Base-by-base conservation (phyloP, 2,113 vertebrate genomes). In the Setophaga kirtlandii region DNA sequence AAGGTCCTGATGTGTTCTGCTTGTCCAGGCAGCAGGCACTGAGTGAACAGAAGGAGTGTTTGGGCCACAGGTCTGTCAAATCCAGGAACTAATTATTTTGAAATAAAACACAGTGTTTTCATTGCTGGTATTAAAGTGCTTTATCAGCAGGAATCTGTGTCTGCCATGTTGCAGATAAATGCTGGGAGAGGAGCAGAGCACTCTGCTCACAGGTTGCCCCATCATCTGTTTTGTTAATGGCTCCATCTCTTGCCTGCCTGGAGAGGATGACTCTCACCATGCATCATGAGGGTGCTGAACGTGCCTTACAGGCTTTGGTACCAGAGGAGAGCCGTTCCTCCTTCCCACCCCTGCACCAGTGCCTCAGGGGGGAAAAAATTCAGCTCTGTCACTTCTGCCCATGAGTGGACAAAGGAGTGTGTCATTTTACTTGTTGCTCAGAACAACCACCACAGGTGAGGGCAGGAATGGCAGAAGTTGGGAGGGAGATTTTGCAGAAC, bases 91-190 rank as follows among this genome's bases (percentile, higher is more conserved):
- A 83, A 92, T 89, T 69, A 15, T 65, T 71, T 87, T 87, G 60
- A 76, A 88, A 65, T 63, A 90, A 94, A 92, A 8, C 4, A 2
- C 42, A 70, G 42, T 4, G 3, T 73, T 74, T 92, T 85, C 53
- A 49, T 56, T 90, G 50, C 82, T 90, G 74, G 59, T 91, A 75
- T 33, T 93, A 52, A 87, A 90, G 49, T 73, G 73, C 39, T 95
- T 49, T 91, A 78, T 89, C 83, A 93, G 73, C 76, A 89, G 73
- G 79, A 87, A 90, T 92, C 83, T 93, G n/a, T 92, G 86, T 69
- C 67, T 96, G 83, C 93, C 81, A 71, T 89, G 73, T 75, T 85
- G 58, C 81, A 90, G 87, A 90, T 60, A 92, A 93, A 94, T 91
- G 63, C 49, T 9, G 12, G 59, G 49, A 93, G 67, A 86, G 70